These are phyloP conservation scores for Passerculus sandwichensis DNA, from an alignment of 2,797 vertebrate genomes.

Conservation along the genomic window DNA sequence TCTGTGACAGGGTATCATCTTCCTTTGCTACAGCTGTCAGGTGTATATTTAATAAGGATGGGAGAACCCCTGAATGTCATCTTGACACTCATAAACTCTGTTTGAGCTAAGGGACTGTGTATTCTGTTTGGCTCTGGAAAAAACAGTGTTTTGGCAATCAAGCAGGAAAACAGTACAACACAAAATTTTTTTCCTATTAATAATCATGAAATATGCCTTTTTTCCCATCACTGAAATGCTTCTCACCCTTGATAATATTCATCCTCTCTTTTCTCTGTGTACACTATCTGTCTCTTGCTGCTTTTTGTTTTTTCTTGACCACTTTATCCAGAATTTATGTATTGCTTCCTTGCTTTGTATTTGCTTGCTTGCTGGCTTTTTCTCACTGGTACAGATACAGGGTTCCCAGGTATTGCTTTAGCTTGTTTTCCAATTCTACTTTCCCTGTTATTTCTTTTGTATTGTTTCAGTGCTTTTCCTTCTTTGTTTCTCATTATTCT, in stretches of 20 bases:
- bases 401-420: neutral
- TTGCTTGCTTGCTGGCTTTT: conserved; percentile 2
- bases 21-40: conserved; percentile 21
- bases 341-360: neutral
- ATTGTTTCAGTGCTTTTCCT: conserved; percentile 27
- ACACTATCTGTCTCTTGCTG: neutral
- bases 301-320: neutral
- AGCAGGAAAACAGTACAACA: conserved; percentile 3
- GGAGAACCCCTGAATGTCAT: neutral
- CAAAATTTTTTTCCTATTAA: conserved; percentile 11
- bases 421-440: neutral
- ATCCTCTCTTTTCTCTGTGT: neutral
- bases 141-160: neutral
- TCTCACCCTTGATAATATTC: neutral
- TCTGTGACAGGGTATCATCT: neutral
- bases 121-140: neutral
- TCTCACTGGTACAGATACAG: neutral
- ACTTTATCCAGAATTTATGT: conserved; percentile 1
- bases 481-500: conserved; percentile 39
- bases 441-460: neutral
- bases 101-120: neutral
- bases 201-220: neutral
- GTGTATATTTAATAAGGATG: neutral
- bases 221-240: neutral
- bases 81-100: neutral